Base-by-base conservation (phyloP, 2,888 invertebrate genomes). In the Drosophila recens region DNA sequence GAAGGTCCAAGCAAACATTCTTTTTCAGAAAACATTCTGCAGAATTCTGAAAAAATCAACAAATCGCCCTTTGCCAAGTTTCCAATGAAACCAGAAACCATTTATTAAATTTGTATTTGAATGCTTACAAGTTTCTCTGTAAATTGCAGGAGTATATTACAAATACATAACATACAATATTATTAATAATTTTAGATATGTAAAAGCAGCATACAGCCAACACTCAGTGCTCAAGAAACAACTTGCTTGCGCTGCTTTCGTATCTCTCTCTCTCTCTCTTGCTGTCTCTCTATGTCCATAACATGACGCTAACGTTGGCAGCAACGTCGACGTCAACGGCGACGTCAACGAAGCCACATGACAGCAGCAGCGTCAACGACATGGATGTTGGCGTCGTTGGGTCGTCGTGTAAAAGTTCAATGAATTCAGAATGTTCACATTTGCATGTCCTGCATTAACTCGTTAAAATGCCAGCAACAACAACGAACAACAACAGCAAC, bases 401-500 rank as follows among this genome's bases (percentile, higher is more conserved):
- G 75, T 66, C 62, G 70, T 81, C 57, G 69, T 69, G 72, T 66
- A 75, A 87, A 88, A 88, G 87, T 88, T 88, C 87, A 88, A 88
- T 88, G 87, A 90, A 90, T 90, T 74, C 90, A 75, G 59, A 89
- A 87, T 87, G 86, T 71, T 77, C 79, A 72, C 83, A 86, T 90
- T 87, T 89, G 90, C 90, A 90, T 87, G 87, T 90, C 86, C 86
- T 87, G 90, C 89, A 89, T 89, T 90, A 87, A 87, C 90, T 90
- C 89, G 89, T 90, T 90, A 75, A 86, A 87, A 90, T 89, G 87
- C 82, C 87, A 85, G 68, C 56, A 61, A 53, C 75, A 72, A 45
- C 59, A 30, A 8, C 30, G 30, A 27, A 5, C 5, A 27, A 27
- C 57, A 69, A 43, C 42, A 10, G 4, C 42, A 43, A 15, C 43